A percentile compares a stretch with the other conserved stretches of the same genome.
Evolutionary conservation across 2,113 vertebrate species (phyloP).

Genomic region (Egretta garzetta): DNA sequence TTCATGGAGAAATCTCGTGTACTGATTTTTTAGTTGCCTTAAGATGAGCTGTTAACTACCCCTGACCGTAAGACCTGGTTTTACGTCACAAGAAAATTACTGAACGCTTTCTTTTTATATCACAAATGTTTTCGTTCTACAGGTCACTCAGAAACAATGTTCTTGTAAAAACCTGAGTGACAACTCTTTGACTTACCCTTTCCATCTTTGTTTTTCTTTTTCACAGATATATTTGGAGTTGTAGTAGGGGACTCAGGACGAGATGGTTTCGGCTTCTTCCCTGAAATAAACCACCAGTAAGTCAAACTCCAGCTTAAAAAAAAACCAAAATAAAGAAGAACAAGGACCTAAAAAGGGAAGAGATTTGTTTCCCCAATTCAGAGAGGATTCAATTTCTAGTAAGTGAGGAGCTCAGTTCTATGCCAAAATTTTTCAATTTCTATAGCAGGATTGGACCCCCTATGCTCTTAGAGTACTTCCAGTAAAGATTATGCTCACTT

Average conservation of each 20-base stretch:
- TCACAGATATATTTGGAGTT: slow-evolving; percentile 90
- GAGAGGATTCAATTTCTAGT: not conserved
- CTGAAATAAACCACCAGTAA: slow-evolving; percentile 74
- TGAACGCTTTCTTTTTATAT: not conserved
- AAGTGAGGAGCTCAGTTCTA: not conserved
- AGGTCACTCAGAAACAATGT: not conserved
- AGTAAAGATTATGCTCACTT: not conserved
- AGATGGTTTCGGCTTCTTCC: slow-evolving; percentile 82
- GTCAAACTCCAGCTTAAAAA: slow-evolving; percentile 12
- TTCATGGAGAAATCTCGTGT: not conserved
- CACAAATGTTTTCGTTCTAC: not conserved
- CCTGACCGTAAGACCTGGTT: not conserved
- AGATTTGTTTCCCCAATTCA: not conserved
- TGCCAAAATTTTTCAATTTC: not conserved
- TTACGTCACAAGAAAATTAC: not conserved
- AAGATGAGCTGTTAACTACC: not conserved
- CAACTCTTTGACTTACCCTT: slow-evolving; percentile 82
- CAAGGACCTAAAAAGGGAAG: not conserved
- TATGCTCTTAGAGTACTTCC: not conserved
- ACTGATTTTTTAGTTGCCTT: not conserved
- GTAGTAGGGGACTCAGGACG: slow-evolving; percentile 89
- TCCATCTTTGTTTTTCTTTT: slow-evolving; percentile 92
- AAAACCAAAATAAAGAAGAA: not conserved
- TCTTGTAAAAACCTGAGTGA: not conserved
- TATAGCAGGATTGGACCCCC: not conserved